phyloP scores from a whole-genome alignment of 2,888 invertebrate genomes.

The Nomada flava region DNA sequence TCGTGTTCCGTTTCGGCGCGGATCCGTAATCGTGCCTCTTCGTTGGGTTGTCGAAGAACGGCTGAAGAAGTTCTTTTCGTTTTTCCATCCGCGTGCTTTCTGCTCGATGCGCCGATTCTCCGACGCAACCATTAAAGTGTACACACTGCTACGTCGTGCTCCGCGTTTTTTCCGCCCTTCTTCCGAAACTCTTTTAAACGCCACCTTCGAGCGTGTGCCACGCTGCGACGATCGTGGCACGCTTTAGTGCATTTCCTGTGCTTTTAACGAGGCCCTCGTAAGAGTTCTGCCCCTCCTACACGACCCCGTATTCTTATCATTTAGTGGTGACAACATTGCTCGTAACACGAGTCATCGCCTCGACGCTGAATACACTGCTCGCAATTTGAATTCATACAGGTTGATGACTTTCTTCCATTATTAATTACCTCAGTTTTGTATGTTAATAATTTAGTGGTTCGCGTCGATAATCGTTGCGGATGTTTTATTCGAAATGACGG shows the following conservation, averaged over 20 bases:
- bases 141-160: conserved; percentile 71
- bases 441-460: too few relatives aligned
- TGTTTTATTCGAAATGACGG: too few relatives aligned
- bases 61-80: conserved; percentile 29
- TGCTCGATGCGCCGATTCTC: conserved; percentile 60
- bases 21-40: conserved; percentile 4
- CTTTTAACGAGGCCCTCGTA: conserved; percentile 78
- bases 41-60: neutral
- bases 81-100: neutral
- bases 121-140: conserved; percentile 75
- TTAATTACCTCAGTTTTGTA: neutral
- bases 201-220: conserved; percentile 66
- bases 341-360: conserved; percentile 3
- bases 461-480: neutral
- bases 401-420: neutral
- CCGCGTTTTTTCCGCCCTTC: conserved; percentile 65
- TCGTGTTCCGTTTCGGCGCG: conserved; percentile 8
- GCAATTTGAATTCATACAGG: neutral
- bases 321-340: conserved; percentile 47
- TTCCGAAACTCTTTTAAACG: conserved; percentile 75
- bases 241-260: conserved; percentile 77
- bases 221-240: conserved; percentile 38
- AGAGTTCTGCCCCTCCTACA: conserved; percentile 57
- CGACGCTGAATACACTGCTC: neutral
- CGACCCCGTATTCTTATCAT: conserved; percentile 56